Base-by-base conservation (phyloP, 2,113 vertebrate species). In the Seriola rivoliana region DNA sequence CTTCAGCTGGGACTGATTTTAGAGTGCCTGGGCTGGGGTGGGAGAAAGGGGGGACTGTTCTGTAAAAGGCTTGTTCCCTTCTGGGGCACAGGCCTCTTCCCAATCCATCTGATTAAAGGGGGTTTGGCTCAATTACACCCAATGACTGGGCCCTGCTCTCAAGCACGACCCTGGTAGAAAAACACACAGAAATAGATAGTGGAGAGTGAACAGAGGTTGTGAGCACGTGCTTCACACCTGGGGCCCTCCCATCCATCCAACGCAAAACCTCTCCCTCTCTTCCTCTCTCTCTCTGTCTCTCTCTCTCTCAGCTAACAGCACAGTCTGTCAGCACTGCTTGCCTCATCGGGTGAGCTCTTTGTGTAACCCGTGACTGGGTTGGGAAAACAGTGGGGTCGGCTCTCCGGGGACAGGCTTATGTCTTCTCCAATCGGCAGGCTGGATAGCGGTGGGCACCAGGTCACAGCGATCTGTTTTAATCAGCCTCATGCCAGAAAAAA, bases 1-100 rank as follows among this genome's bases (percentile, higher is more conserved):
- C 89, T 82, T 92, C 95, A 95, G 94, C 94, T 95, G 93, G 92
- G 88, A 94, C 91, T 96, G 90, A 95, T 94, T 94, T 91, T 17
- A 65, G 54, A 87, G 64, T 7, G 81, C 84, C 75, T 21, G 59
- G 64, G 82, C 78, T 14, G 21, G 34, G 74, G 54, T 63, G 54
- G 78, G 76, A 85, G 82, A 85, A 87, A 82, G 81, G 71, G 75
- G 68, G 74, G 78, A 82, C 87, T 92, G 81, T 92, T 91, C 65
- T 76, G 64, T 71, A 78, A 86, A 85, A 78, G 62, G 59, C 85
- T 81, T 38, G 82, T 79, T 88, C 66, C 54, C 76, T 89, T 92
- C 84, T 92, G 89, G 80, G 87, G 85, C 40, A 34, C 75, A 71
- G 81, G 72, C 73, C 77, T 93, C 76, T 75, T 88, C 88, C 88